Percentiles rank a stretch among this genome's conserved stretches.
Evolutionary conservation across 2,797 vertebrate genomes (phyloP).

Genomic region (Nannoperca obscura): DNA sequence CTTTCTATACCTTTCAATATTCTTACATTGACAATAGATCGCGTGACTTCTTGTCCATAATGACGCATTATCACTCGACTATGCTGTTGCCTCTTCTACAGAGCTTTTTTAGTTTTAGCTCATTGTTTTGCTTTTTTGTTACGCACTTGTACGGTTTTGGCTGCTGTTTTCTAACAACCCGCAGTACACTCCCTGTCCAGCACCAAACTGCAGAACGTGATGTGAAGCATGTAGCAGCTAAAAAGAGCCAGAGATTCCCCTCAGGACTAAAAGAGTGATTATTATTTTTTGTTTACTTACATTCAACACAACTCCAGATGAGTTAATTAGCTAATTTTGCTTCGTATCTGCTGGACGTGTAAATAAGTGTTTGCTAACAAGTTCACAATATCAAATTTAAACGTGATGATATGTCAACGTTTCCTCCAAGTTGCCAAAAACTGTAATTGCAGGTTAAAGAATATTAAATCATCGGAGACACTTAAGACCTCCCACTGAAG

Average conservation of each 20-base stretch:
- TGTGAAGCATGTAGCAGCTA: neutral
- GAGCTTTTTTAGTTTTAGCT: neutral
- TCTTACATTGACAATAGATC: neutral
- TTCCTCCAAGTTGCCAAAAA: neutral
- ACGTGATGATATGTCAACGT: too few relatives aligned
- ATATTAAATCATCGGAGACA: neutral
- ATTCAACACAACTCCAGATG: neutral
- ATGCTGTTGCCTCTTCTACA: neutral
- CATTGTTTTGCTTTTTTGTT: neutral
- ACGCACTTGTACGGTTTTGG: neutral
- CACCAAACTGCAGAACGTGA: neutral
- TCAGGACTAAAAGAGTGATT: neutral
- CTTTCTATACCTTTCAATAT: neutral
- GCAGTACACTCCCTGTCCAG: neutral
- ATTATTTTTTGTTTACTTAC: neutral
- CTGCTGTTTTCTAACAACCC: too few relatives aligned
- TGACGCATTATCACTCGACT: neutral
- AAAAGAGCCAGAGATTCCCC: neutral
- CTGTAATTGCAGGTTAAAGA: neutral
- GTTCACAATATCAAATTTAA: neutral
- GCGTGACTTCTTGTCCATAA: too few relatives aligned
- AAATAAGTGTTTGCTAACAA: neutral
- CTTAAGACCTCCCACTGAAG: neutral
- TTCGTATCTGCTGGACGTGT: neutral
- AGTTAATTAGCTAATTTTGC: neutral